Conservation (phyloP, 2,888 invertebrate genomes). For the Thereva nobilitata region DNA sequence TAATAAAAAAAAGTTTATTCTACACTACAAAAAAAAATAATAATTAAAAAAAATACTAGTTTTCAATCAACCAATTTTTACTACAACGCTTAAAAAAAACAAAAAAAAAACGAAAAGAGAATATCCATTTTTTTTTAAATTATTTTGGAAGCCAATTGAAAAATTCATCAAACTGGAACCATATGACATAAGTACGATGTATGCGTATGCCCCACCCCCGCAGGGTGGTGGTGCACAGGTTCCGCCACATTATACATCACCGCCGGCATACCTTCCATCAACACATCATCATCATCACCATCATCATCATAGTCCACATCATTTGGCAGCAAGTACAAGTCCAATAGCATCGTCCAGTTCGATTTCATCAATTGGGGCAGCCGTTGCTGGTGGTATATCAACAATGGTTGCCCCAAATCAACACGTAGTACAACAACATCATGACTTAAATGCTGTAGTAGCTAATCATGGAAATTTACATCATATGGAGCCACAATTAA, state of each 20-base stretch:
- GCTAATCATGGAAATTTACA: conserved; percentile 41
- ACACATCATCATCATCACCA: conserved; percentile 24
- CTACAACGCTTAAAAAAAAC: too few relatives aligned
- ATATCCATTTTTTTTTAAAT: not conserved
- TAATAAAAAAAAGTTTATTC: too few relatives aligned
- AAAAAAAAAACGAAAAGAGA: too few relatives aligned
- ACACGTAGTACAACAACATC: conserved; percentile 38
- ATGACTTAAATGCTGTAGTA: conserved; percentile 42
- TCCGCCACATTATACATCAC: conserved; percentile 44
- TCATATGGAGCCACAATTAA: conserved; percentile 44
- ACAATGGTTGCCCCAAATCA: conserved; percentile 44
- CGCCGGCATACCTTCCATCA: conserved; percentile 42
- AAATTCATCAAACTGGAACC: conserved; percentile 45
- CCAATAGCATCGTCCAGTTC: conserved; percentile 42
- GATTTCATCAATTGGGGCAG: conserved; percentile 44
- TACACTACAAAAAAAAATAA: too few relatives aligned
- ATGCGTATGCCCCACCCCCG: conserved; percentile 45
- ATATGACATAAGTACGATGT: conserved; percentile 46
- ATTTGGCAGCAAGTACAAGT: conserved; percentile 38
- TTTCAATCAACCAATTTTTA: too few relatives aligned
- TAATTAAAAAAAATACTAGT: too few relatives aligned
- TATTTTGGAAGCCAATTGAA: not conserved
- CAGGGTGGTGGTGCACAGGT: conserved; percentile 43
- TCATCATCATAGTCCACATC: conserved; percentile 34
- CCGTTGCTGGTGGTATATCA: conserved; percentile 43